These are phyloP conservation scores for Idaea straminata DNA, from an alignment of 2,888 invertebrate species.

Conservation along the genomic window DNA sequence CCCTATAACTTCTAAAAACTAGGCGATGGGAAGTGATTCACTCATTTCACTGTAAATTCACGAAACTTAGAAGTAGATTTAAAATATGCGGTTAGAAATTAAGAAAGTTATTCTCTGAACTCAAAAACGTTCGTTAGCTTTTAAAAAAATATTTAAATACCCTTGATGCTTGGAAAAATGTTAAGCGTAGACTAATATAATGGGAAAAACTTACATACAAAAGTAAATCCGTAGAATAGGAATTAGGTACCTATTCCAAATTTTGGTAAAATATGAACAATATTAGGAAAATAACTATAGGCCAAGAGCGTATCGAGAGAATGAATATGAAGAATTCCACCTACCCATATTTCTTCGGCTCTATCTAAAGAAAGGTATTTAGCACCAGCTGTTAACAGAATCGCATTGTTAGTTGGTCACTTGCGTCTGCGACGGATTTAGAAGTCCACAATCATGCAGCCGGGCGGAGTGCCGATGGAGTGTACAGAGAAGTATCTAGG, in stretches of 20 bases:
- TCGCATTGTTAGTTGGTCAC: slow-evolving; percentile 27
- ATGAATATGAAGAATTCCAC: too few relatives aligned
- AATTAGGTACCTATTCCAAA: too few relatives aligned
- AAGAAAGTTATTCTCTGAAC: background rate
- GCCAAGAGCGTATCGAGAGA: too few relatives aligned
- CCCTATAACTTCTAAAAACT: background rate
- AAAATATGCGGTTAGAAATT: background rate
- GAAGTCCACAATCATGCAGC: slow-evolving; percentile 8
- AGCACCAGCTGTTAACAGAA: slow-evolving; percentile 25
- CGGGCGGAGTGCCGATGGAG: slow-evolving; percentile 6
- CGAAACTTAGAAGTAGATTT: background rate
- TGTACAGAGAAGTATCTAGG: background rate
- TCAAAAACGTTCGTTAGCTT: too few relatives aligned
- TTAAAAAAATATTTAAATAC: background rate
- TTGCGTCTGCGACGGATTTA: slow-evolving; percentile 25
- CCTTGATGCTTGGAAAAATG: background rate
- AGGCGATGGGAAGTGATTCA: background rate
- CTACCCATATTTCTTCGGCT: background rate
- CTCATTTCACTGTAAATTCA: background rate
- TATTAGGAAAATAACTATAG: too few relatives aligned
- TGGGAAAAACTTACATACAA: too few relatives aligned
- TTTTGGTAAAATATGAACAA: too few relatives aligned
- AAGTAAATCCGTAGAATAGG: too few relatives aligned
- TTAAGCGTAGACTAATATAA: too few relatives aligned
- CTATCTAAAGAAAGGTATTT: slow-evolving; percentile 14